Evolutionary conservation across 2,888 invertebrate genomes (phyloP).

Genomic region (Prosapia bicincta): DNA sequence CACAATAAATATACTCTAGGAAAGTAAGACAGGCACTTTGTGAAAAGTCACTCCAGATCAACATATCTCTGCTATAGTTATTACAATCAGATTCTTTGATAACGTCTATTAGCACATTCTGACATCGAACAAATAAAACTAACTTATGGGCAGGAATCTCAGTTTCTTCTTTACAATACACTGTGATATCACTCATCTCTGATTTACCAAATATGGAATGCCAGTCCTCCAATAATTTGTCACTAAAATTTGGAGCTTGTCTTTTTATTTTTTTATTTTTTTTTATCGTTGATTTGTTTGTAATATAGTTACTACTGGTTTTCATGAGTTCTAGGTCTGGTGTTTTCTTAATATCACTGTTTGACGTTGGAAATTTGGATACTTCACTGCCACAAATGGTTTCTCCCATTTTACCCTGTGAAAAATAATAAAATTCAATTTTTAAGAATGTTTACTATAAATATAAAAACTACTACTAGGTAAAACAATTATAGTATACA

Average conservation of each 20-base stretch:
- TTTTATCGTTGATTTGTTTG: neutral
- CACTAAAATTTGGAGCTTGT: neutral
- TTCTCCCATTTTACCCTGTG: neutral
- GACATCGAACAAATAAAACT: constrained; percentile 47
- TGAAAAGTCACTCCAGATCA: constrained; percentile 43
- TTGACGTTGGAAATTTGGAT: neutral
- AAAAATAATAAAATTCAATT: too few relatives aligned
- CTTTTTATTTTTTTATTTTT: neutral
- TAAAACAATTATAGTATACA: too few relatives aligned
- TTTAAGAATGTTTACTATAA: too few relatives aligned
- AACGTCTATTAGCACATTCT: constrained; percentile 45
- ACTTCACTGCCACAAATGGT: neutral
- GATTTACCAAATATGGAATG: constrained; percentile 43
- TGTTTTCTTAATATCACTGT: neutral
- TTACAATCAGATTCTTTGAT: constrained; percentile 27
- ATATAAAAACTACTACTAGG: too few relatives aligned
- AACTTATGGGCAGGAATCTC: constrained; percentile 49
- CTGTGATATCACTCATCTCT: constrained; percentile 47
- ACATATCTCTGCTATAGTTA: constrained; percentile 28
- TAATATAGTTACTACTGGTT: neutral
- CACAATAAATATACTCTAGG: constrained; percentile 47
- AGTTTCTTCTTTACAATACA: constrained; percentile 45
- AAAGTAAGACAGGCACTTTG: constrained; percentile 44
- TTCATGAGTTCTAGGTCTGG: constrained; percentile 20
- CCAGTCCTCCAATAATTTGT: constrained; percentile 43